A percentile compares a stretch with the other conserved stretches of the same genome.
phyloP scores from a whole-genome alignment of 2,797 vertebrate species.

The Merluccius polli region DNA sequence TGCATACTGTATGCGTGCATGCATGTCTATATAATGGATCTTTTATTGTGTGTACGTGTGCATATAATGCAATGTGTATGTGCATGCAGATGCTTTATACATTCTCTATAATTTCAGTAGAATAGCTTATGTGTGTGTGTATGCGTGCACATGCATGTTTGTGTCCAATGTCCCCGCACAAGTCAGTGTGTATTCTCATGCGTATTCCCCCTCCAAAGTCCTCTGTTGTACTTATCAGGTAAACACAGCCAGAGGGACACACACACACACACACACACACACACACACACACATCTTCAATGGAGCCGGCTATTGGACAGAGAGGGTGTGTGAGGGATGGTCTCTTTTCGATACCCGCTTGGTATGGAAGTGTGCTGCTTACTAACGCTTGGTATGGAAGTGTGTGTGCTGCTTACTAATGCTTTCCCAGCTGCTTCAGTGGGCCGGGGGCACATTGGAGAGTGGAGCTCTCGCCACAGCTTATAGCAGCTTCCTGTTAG shows the following conservation, averaged over 20 bases:
- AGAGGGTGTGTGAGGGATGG: not conserved
- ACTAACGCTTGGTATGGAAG: too few species aligned
- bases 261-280: not conserved
- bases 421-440: not conserved
- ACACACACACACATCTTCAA: conserved; percentile 6
- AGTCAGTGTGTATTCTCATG: conserved; percentile 33
- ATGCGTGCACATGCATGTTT: conserved; percentile 13
- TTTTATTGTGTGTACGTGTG: not conserved
- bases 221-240: conserved; percentile 37
- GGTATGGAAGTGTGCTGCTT: not conserved
- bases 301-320: not conserved
- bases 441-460: not conserved
- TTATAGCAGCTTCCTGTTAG: not conserved
- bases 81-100: not conserved
- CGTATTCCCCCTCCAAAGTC: conserved; percentile 9
- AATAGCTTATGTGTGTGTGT: conserved; percentile 23
- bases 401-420: not conserved
- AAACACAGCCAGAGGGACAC: not conserved
- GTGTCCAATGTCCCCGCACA: conserved; percentile 1
- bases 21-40: not conserved
- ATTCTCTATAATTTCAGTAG: not conserved
- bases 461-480: not conserved
- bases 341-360: not conserved
- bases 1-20: not conserved
- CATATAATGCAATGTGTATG: not conserved